A percentile compares a stretch with the other conserved stretches of the same genome.
These are phyloP conservation scores for Noctua comes DNA, from an alignment of 2,888 invertebrate genomes.

Conservation along the genomic window DNA sequence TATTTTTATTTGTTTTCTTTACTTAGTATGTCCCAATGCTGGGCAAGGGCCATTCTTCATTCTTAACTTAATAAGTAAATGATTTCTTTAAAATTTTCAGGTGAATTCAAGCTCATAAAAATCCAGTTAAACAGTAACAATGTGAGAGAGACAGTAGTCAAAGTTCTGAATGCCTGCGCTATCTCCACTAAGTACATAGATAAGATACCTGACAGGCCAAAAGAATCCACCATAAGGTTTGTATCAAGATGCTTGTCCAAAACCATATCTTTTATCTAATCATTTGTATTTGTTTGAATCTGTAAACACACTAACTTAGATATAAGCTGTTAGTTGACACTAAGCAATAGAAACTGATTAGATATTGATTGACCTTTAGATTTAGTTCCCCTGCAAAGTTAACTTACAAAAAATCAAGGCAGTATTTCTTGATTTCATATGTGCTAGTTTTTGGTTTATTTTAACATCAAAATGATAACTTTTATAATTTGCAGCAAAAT, in stretches of 20 bases:
- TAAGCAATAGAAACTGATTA: constrained; percentile 18
- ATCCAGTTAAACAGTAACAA: constrained; percentile 93
- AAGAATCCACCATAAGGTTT: constrained; percentile 76
- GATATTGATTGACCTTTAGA: not conserved
- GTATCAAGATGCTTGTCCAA: constrained; percentile 33
- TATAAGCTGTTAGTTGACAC: not conserved
- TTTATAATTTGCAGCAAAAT: constrained; percentile 35
- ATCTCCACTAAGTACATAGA: constrained; percentile 97
- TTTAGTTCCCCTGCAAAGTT: not conserved
- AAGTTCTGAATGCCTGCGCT: constrained; percentile 94
- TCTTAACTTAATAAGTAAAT: not conserved
- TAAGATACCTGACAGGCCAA: constrained; percentile 89
- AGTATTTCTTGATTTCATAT: not conserved
- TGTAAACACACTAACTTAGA: not conserved
- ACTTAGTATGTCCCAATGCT: not conserved
- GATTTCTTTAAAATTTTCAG: constrained; percentile 80
- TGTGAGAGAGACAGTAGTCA: constrained; percentile 93
- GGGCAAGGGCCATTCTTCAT: not conserved
- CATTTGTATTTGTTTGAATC: constrained; percentile 25
- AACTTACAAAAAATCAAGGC: not conserved
- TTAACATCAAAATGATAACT: not conserved
- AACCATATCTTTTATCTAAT: constrained; percentile 29
- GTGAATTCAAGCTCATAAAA: constrained; percentile 93
- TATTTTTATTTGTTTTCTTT: not conserved
- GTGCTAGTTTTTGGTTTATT: not conserved